Base-by-base conservation (phyloP, 2,113 vertebrate genomes). In the Erinaceus europaeus region DNA sequence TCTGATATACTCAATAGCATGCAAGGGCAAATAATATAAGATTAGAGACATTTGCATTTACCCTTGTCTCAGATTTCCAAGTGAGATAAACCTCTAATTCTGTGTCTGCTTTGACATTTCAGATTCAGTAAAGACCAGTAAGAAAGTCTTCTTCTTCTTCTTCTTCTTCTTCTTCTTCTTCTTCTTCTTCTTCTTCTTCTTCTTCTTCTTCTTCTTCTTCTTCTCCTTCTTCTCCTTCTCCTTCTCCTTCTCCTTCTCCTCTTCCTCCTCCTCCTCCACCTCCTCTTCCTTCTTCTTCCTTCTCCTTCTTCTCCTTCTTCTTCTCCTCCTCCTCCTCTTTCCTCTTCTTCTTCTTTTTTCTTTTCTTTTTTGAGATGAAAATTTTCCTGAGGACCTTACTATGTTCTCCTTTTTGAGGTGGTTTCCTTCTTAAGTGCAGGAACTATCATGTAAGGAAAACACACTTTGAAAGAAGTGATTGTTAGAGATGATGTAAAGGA, bases 61-160 rank as follows among this genome's bases (percentile, higher is more conserved):
- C 46, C 44, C 21, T 86, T 46, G 32, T 44, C 61, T 73, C 74
- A 64, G 81, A 65, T 78, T 92, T 79, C 86, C 72, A 77, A 81
- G 9, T 65, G 25, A 88, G 48, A 86, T 25, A 68, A 50, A 78
- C 77, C 38, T 88, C 38, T 72, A 77, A 59, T 27, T 81, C 65
- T 38, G n/a, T 62, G 53, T 80, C 84, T 73, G 32, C 50, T 17
- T 46, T 53, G 42, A 86, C 32, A 52, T 77, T 71, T 84, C 25
- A 42, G 34, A 67, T 84, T 87, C 46, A 40, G 32, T 50, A 44
- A 77, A 90, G 61, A 42, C 9, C 65, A 44, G 27, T 68, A 76
- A 77, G 40, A 69, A 64, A 75, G 23, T 27, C 48, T 36, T 25
- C 29, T 68, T 42, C 10, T 13, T 68, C 18, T 4, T 65, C 77